phyloP scores from a whole-genome alignment of 2,113 vertebrate species.

The Mus spicilegus region DNA sequence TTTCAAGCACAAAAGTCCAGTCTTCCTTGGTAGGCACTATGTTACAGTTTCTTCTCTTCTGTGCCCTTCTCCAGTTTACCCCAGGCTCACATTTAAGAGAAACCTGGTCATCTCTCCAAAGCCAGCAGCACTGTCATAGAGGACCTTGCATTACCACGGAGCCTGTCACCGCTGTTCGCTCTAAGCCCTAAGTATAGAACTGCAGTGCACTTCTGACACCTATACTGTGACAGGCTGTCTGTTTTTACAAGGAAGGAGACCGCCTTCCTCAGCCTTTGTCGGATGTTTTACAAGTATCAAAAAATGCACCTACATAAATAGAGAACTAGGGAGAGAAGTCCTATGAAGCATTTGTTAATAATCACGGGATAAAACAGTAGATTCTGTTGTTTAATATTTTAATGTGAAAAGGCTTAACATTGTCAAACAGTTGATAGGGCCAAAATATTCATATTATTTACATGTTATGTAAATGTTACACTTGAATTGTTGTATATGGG shows the following conservation, averaged over 20 bases:
- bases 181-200: not conserved
- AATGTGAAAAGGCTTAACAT: constrained; percentile 8
- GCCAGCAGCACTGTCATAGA: not conserved
- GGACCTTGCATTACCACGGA: not conserved
- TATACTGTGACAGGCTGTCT: not conserved
- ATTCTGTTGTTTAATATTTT: constrained; percentile 1
- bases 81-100: not conserved
- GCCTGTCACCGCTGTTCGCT: too few relatives aligned
- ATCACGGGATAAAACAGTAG: constrained; percentile 13
- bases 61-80: not conserved
- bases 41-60: not conserved
- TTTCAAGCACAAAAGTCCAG: not conserved
- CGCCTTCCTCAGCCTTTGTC: not conserved
- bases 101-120: constrained; percentile 17
- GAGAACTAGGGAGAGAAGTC: not conserved
- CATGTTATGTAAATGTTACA: not conserved
- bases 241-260: not conserved
- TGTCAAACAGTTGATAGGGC: not conserved
- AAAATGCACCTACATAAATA: constrained; percentile 33
- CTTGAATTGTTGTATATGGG: not conserved
- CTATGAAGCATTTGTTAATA: constrained; percentile 40
- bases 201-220: not conserved
- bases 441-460: not conserved
- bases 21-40: not conserved
- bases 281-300: constrained; percentile 33